Evolutionary conservation across 1,140 invertebrate species (phyloP).

Genomic region (Chrysomallon squamiferum): DNA sequence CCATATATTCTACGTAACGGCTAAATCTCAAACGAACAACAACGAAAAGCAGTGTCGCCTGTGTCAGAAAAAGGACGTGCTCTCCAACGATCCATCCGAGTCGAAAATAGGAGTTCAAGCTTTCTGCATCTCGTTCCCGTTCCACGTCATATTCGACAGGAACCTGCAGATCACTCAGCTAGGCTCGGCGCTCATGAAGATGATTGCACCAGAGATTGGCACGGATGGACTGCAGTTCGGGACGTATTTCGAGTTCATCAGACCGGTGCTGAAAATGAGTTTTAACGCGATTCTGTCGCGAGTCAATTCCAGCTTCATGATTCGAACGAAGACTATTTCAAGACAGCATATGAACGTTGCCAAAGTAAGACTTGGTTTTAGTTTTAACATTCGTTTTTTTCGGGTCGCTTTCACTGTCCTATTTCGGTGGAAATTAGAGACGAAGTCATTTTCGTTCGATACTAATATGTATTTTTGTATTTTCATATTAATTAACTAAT

Average conservation of each 20-base stretch:
- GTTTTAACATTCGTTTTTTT: too few relatives aligned
- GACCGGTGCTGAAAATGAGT: conserved; percentile 44
- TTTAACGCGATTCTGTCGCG: conserved; percentile 48
- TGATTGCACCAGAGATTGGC: conserved; percentile 34
- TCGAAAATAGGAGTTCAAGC: conserved; percentile 66
- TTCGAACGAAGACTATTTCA: conserved; percentile 28
- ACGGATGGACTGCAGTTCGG: conserved; percentile 27
- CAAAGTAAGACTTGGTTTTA: neutral
- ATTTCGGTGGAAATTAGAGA: too few relatives aligned
- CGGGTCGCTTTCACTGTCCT: too few relatives aligned
- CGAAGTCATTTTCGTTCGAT: too few relatives aligned
- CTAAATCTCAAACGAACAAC: conserved; percentile 19
- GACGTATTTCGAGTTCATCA: conserved; percentile 39
- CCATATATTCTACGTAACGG: conserved; percentile 39
- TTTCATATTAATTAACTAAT: too few relatives aligned
- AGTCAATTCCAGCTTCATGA: conserved; percentile 51
- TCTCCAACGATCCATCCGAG: conserved; percentile 37
- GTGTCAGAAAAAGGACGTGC: conserved; percentile 19
- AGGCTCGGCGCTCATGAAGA: conserved; percentile 66
- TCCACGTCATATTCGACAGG: conserved; percentile 92
- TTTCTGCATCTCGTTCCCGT: conserved; percentile 94
- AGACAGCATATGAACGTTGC: neutral
- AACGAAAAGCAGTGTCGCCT: conserved; percentile 24
- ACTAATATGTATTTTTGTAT: too few relatives aligned
- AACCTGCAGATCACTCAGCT: conserved; percentile 83